phyloP scores from a whole-genome alignment of 2,113 vertebrate genomes.

The Phocoena phocoena region DNA sequence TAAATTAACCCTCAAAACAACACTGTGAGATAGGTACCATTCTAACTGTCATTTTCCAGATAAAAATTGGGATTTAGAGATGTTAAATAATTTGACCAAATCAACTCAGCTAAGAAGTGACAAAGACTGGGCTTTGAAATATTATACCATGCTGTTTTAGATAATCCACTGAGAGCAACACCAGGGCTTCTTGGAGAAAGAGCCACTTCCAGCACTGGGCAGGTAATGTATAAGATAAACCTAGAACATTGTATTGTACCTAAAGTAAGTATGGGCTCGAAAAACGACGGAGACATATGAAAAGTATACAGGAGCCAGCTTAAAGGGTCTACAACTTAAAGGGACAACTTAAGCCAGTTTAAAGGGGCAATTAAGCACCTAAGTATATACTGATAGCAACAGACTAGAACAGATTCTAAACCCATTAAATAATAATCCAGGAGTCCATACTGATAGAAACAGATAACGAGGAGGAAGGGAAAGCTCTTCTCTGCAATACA shows the following conservation, averaged over 20 bases:
- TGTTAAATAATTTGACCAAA: not conserved
- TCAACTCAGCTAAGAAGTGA: not conserved
- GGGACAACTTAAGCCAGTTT: not conserved
- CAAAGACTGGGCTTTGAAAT: not conserved
- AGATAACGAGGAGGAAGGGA: not conserved
- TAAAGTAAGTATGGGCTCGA: not conserved
- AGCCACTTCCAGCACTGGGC: not conserved
- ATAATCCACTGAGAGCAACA: not conserved
- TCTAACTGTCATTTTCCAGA: constrained; percentile 33
- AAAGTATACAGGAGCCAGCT: not conserved
- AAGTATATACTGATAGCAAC: not conserved
- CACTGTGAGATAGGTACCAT: not conserved
- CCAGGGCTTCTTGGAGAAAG: not conserved
- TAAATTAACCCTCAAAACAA: constrained; percentile 16
- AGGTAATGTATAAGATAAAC: not conserved
- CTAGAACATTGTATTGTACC: not conserved
- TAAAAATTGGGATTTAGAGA: not conserved
- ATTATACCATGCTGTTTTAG: not conserved
- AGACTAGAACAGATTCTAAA: not conserved
- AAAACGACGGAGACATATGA: not conserved
- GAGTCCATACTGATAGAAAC: not conserved
- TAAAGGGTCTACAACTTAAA: not conserved
- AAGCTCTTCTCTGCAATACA: not conserved
- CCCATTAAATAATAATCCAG: not conserved
- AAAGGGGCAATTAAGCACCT: not conserved